Conservation (phyloP, 2,888 invertebrate genomes). For the Agrotis ipsilon region DNA sequence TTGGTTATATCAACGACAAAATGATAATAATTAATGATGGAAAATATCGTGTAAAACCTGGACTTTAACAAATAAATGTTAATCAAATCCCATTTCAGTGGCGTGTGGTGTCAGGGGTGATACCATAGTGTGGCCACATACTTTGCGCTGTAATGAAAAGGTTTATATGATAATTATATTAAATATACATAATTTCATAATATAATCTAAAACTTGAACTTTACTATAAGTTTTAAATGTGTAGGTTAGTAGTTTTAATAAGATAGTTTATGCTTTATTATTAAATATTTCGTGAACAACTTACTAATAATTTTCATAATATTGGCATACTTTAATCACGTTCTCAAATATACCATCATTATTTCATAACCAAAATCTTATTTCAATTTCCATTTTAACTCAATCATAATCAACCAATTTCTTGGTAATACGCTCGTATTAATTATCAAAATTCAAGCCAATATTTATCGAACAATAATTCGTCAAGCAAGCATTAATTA, state of each 20-base stretch:
- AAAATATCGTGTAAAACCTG: too few relatives aligned
- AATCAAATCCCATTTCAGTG: too few relatives aligned
- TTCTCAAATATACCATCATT: not conserved
- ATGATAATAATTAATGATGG: too few relatives aligned
- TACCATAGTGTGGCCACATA: too few relatives aligned
- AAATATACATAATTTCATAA: too few relatives aligned
- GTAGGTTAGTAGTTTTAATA: not conserved
- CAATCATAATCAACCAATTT: constrained; percentile 9
- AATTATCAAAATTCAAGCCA: constrained; percentile 20
- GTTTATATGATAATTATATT: too few relatives aligned
- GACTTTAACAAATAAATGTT: too few relatives aligned
- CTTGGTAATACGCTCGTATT: constrained; percentile 2
- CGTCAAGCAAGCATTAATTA: constrained; percentile 44
- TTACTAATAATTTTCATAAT: not conserved
- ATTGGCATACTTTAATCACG: not conserved
- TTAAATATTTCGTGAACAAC: not conserved
- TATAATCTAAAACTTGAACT: too few relatives aligned
- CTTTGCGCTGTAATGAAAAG: too few relatives aligned
- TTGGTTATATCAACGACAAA: too few relatives aligned
- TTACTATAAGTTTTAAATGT: too few relatives aligned
- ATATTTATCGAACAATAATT: constrained; percentile 37
- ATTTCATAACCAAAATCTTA: not conserved
- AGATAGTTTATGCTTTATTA: not conserved
- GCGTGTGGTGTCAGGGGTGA: too few relatives aligned
- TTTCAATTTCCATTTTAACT: constrained; percentile 3